Conservation (phyloP, 2,888 invertebrate genomes). For the Phragmatobia fuliginosa region DNA sequence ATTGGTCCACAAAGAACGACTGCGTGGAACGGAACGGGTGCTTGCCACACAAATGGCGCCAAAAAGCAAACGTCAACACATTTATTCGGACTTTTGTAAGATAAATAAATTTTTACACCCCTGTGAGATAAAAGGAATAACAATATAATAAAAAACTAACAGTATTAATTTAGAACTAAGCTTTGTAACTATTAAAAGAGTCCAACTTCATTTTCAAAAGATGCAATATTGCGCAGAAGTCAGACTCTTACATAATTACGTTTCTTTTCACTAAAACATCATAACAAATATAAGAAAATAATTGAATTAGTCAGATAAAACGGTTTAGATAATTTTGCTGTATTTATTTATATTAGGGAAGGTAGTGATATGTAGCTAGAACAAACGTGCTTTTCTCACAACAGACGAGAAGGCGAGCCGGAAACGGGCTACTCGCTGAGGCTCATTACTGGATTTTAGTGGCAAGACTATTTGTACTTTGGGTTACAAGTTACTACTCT, state of each 20-base stretch:
- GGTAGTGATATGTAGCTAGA: constrained; percentile 50
- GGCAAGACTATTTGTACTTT: not conserved
- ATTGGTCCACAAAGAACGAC: constrained; percentile 36
- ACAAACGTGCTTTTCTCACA: constrained; percentile 37
- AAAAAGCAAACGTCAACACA: constrained; percentile 16
- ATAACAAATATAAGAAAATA: not conserved
- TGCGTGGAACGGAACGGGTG: constrained; percentile 21
- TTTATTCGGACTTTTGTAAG: constrained; percentile 11
- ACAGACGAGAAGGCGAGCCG: constrained; percentile 16
- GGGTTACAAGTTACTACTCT: not conserved
- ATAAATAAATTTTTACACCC: constrained; percentile 2
- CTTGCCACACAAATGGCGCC: constrained; percentile 16
- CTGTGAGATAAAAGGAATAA: constrained; percentile 3
- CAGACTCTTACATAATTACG: not conserved
- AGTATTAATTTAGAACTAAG: not conserved
- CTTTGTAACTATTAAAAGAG: not conserved
- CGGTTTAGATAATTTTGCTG: constrained; percentile 21
- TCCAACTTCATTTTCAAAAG: constrained; percentile 6
- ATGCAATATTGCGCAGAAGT: not conserved
- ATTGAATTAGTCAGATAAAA: constrained; percentile 14
- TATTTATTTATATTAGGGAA: constrained; percentile 26
- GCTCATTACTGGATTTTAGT: not conserved
- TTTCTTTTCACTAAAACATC: not conserved
- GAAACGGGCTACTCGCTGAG: not conserved
- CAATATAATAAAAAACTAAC: not conserved